These are phyloP conservation scores for Holotrichia oblita DNA, from an alignment of 1,140 invertebrate species.

Conservation along the genomic window DNA sequence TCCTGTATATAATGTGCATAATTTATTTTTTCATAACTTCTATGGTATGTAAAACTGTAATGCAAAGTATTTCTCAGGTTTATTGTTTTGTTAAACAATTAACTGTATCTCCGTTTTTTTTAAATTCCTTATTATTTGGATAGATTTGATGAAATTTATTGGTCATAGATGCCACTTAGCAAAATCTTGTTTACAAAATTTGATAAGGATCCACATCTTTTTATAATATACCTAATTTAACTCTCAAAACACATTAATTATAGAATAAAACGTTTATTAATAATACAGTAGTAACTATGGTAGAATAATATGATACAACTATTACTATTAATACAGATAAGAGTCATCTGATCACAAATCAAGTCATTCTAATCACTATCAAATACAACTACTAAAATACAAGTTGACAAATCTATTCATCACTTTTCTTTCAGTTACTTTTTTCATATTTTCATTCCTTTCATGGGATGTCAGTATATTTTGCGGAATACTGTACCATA, in stretches of 20 bases:
- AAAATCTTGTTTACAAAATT: no score
- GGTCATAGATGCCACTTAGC: no score
- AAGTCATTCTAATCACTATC: slow-evolving; percentile 25
- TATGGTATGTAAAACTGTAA: no score
- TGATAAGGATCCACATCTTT: no score
- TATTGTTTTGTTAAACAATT: no score
- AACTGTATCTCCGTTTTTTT: no score
- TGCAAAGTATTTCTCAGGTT: no score
- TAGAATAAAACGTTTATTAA: slow-evolving; percentile 43
- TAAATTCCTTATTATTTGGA: no score
- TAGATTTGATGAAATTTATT: no score
- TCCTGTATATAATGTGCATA: no score
- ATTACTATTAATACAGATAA: slow-evolving; percentile 40
- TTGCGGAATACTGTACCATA: background rate
- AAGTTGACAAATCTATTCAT: background rate
- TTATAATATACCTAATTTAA: no score
- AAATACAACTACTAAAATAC: slow-evolving; percentile 20
- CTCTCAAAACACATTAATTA: background rate
- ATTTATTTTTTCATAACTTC: no score
- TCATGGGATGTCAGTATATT: background rate
- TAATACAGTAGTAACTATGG: slow-evolving; percentile 40
- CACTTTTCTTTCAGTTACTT: background rate
- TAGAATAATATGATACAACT: slow-evolving; percentile 37
- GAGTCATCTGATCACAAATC: slow-evolving; percentile 40
- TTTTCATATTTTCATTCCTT: slow-evolving; percentile 21